These are phyloP conservation scores for Aromia moschata DNA, from an alignment of 2,888 invertebrate genomes.

Conservation along the genomic window DNA sequence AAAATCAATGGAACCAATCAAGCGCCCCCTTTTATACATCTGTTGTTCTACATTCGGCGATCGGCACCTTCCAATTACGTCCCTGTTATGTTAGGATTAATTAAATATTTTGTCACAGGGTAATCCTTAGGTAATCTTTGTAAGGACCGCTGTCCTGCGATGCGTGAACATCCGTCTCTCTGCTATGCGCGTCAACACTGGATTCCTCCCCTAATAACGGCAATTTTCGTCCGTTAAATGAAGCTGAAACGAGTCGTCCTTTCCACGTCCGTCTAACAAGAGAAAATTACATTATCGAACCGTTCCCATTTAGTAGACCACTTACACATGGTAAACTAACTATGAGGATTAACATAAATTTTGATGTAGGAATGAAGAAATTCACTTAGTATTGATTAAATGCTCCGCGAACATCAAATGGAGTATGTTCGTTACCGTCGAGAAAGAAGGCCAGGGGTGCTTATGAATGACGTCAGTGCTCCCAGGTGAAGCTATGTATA, in stretches of 20 bases:
- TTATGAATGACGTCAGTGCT: no score
- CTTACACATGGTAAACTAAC: no score
- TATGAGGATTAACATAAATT: no score
- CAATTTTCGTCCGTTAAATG: slow-evolving; percentile 2
- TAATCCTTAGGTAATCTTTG: background rate
- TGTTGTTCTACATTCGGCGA: background rate
- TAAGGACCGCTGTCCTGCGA: background rate
- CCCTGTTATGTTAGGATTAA: background rate
- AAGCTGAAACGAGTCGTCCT: slow-evolving; percentile 11
- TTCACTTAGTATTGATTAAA: no score
- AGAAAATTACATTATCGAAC: slow-evolving; percentile 8
- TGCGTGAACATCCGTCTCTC: background rate
- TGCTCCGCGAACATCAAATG: no score
- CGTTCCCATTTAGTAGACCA: background rate
- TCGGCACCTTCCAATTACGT: background rate
- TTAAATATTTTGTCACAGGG: slow-evolving; percentile 7
- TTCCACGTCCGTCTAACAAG: slow-evolving; percentile 1
- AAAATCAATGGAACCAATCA: no score
- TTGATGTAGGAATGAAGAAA: no score
- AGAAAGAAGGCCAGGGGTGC: no score
- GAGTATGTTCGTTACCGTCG: no score
- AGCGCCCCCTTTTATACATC: no score
- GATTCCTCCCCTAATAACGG: slow-evolving; percentile 9
- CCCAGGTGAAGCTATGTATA: no score
- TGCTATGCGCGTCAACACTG: background rate